Percentiles rank a stretch among this genome's conserved stretches.
Evolutionary conservation across 2,888 invertebrate genomes (phyloP).

Genomic region (Mythimna vitellina): DNA sequence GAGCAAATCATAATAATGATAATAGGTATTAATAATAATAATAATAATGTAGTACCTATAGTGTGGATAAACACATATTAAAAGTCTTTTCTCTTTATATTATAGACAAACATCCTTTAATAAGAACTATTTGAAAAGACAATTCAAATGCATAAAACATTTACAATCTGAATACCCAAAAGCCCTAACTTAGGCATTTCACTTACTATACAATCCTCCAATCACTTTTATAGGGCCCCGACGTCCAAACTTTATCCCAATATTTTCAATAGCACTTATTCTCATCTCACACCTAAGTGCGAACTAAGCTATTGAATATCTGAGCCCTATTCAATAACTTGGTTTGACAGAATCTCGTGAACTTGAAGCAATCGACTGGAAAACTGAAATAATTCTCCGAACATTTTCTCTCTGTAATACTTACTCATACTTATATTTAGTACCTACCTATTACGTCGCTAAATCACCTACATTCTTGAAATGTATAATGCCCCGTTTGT

Average conservation of each 20-base stretch:
- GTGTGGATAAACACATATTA: no score
- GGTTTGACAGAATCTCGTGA: slow-evolving; percentile 40
- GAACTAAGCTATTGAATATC: slow-evolving; percentile 41
- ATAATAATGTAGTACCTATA: no score
- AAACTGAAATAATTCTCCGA: slow-evolving; percentile 51
- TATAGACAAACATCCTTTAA: neutral
- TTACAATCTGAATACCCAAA: neutral
- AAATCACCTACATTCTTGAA: no score
- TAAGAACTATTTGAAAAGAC: neutral
- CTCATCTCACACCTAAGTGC: slow-evolving; percentile 12
- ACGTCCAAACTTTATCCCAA: slow-evolving; percentile 9
- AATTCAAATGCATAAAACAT: neutral
- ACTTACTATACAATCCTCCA: neutral
- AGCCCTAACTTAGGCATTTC: slow-evolving; percentile 3
- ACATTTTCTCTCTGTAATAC: slow-evolving; percentile 39
- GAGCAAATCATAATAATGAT: no score
- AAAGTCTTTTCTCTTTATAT: no score
- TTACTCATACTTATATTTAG: neutral
- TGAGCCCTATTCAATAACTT: slow-evolving; percentile 38
- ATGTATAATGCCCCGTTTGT: no score
- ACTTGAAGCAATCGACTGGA: slow-evolving; percentile 49
- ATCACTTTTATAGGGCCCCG: neutral
- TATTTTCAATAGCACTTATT: slow-evolving; percentile 29
- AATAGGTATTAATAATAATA: no score
- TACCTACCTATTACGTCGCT: slow-evolving; percentile 50